Evolutionary conservation across 2,888 invertebrate species (phyloP).

Genomic region (Rotaria sp.): DNA sequence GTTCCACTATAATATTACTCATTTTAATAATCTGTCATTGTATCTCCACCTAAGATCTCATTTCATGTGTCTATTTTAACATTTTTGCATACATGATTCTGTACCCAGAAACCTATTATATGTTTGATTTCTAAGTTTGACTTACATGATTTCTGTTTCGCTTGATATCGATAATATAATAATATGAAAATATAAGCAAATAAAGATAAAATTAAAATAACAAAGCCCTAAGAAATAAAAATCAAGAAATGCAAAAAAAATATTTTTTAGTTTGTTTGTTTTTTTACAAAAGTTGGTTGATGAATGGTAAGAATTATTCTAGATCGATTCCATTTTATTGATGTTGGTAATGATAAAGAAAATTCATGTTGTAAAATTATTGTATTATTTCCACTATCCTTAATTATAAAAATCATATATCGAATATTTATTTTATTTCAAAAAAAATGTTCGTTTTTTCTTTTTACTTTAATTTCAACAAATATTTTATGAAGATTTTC

Average conservation of each 20-base stretch:
- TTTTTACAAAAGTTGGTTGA: not conserved
- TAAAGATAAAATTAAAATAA: not conserved
- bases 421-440: too few relatives aligned
- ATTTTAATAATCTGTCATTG: too few relatives aligned
- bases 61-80: too few relatives aligned
- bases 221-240: not conserved
- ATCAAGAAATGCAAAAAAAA: too few relatives aligned
- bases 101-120: too few relatives aligned
- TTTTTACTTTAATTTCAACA: conserved; percentile 45
- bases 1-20: too few relatives aligned
- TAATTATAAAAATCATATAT: too few relatives aligned
- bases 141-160: not conserved
- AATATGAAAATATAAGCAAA: not conserved
- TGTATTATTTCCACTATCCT: conserved; percentile 25
- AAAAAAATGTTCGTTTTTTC: too few relatives aligned
- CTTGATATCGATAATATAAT: not conserved
- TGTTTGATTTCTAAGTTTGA: not conserved
- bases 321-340: not conserved
- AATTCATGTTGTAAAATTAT: conserved; percentile 26
- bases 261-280: too few relatives aligned
- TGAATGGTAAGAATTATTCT: not conserved
- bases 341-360: not conserved
- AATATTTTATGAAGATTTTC: conserved; percentile 63
- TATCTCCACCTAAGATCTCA: too few relatives aligned
- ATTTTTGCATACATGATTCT: too few relatives aligned